These are phyloP conservation scores for Prunella fulvescens DNA, from an alignment of 2,113 vertebrate species.

Conservation along the genomic window DNA sequence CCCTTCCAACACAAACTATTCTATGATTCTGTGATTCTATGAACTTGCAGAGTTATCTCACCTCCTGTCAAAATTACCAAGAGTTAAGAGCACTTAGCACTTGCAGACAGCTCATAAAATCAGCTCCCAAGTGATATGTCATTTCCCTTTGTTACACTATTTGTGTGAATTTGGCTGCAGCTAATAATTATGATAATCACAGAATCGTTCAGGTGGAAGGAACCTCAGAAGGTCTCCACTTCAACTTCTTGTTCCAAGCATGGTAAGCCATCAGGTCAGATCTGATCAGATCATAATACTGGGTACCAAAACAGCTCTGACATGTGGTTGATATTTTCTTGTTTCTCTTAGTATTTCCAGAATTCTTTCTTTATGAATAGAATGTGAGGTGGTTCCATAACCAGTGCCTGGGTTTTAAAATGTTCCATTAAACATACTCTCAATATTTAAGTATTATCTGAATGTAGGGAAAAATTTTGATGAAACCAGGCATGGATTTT, in stretches of 20 bases:
- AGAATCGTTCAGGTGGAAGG: not conserved
- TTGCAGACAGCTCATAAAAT: not conserved
- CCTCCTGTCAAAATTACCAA: not conserved
- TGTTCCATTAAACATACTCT: not conserved
- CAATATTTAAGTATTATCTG: not conserved
- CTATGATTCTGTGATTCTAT: not conserved
- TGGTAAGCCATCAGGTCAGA: not conserved
- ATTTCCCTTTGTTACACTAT: not conserved
- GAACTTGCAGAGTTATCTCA: not conserved
- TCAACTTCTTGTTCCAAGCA: not conserved
- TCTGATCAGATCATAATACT: not conserved
- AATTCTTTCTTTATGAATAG: not conserved
- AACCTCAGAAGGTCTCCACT: not conserved
- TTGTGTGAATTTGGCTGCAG: not conserved
- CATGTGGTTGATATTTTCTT: conserved; percentile 5
- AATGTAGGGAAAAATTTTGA: not conserved
- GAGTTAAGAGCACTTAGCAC: not conserved
- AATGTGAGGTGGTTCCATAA: not conserved
- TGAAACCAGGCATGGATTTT: not conserved
- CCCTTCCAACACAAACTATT: not conserved
- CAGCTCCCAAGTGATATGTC: not conserved
- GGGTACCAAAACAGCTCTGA: conserved; percentile 14
- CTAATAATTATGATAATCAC: conserved; percentile 24
- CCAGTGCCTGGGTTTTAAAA: not conserved
- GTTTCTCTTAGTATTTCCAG: not conserved